A percentile compares a stretch with the other conserved stretches of the same genome.
Evolutionary conservation across 2,113 vertebrate genomes (phyloP).

Genomic region (Pseudorectes ferrugineus): DNA sequence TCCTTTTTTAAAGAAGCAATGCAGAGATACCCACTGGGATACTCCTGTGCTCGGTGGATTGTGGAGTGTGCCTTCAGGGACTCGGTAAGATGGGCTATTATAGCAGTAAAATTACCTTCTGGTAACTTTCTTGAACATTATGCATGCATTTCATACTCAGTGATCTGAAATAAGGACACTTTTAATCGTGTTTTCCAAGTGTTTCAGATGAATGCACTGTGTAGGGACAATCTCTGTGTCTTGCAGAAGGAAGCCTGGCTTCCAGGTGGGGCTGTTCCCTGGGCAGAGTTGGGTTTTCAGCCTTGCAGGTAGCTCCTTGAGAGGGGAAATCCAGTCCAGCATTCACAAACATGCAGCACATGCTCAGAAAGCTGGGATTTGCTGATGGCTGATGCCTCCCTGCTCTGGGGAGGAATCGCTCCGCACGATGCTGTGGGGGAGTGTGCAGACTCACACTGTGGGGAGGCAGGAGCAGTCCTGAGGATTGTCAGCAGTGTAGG

Average conservation of each 20-base stretch:
- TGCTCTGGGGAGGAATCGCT: not conserved
- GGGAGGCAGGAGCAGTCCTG: not conserved
- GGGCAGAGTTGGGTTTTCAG: not conserved
- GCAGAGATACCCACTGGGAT: not conserved
- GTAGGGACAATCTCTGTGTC: not conserved
- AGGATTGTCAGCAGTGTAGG: not conserved
- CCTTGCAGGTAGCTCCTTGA: not conserved
- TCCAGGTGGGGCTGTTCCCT: not conserved
- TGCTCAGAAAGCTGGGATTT: not conserved
- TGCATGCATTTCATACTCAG: conserved; percentile 15
- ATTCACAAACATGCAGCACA: not conserved
- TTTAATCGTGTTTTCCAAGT: not conserved
- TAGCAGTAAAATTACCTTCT: conserved; percentile 26
- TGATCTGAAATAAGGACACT: conserved; percentile 22
- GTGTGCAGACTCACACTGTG: not conserved
- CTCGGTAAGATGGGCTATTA: not conserved
- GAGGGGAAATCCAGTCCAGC: not conserved
- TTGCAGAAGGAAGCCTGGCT: not conserved
- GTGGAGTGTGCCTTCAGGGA: conserved; percentile 1
- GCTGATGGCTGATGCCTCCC: not conserved
- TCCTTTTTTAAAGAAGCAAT: not conserved
- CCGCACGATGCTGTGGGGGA: not conserved
- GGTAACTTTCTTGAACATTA: not conserved
- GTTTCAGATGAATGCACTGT: not conserved
- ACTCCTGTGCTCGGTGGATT: not conserved